A percentile compares a stretch with the other conserved stretches of the same genome.
Evolutionary conservation across 2,113 vertebrate genomes (phyloP).

Genomic region (Carassius carassius): DNA sequence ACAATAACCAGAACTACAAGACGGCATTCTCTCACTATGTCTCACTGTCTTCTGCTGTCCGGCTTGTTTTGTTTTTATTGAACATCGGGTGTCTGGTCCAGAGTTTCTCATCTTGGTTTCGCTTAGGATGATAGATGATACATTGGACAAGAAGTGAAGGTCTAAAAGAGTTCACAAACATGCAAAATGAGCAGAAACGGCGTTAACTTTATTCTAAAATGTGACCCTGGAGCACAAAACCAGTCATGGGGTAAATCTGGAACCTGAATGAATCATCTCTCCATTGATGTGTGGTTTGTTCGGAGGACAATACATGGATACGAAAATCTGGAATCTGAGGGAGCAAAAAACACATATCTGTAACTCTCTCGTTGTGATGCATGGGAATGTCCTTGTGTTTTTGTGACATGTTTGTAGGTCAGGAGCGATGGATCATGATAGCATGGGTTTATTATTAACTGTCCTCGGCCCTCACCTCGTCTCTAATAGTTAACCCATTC

Average conservation of each 20-base stretch:
- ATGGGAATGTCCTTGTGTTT: conserved; percentile 47
- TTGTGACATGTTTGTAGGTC: neutral
- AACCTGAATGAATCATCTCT: too few relatives aligned
- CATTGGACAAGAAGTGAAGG: too few relatives aligned
- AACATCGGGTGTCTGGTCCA: neutral
- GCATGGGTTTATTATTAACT: conserved; percentile 51
- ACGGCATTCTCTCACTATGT: neutral
- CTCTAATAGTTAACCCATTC: neutral
- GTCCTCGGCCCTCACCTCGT: neutral
- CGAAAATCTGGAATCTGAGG: too few relatives aligned
- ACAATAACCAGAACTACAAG: conserved; percentile 6
- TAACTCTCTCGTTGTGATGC: neutral
- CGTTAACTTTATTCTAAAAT: too few relatives aligned
- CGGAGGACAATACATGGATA: too few relatives aligned
- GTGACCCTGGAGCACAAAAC: too few relatives aligned
- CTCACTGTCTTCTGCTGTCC: neutral
- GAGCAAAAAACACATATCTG: neutral
- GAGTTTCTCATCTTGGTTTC: neutral
- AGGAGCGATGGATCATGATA: neutral
- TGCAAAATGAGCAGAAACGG: too few relatives aligned
- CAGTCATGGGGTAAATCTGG: too few relatives aligned
- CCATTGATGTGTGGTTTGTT: too few relatives aligned
- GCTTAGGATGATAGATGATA: neutral
- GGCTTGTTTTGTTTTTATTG: neutral
- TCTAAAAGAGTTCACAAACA: too few relatives aligned